phyloP scores from a whole-genome alignment of 53 echinoderm and acorn worm genomes.

The Holothuria leucospilota region DNA sequence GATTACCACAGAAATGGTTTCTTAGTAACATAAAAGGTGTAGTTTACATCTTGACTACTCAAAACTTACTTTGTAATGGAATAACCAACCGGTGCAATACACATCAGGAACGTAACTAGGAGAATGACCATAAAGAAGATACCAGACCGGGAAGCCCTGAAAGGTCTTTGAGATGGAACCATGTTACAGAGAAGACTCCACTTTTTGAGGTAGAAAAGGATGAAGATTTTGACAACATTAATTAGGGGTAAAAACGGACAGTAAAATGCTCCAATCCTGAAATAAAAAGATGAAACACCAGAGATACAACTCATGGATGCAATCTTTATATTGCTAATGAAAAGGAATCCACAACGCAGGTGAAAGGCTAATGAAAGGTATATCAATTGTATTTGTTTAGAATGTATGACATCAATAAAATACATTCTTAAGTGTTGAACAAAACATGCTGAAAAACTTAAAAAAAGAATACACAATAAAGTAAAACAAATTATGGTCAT shows the following conservation, averaged over 20 bases:
- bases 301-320: no score
- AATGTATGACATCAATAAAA: no score
- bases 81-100: conserved; percentile 89
- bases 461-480: no score
- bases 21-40: no score
- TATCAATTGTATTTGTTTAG: no score
- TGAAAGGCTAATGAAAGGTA: no score
- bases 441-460: no score
- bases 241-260: conserved; percentile 89
- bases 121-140: conserved; percentile 98
- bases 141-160: conserved; percentile 89
- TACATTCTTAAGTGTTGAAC: no score
- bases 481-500: no score
- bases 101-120: conserved; percentile 87
- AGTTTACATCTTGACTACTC: not conserved
- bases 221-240: conserved; percentile 84
- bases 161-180: conserved; percentile 90
- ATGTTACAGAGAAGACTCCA: conserved; percentile 95
- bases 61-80: conserved; percentile 86
- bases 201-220: conserved; percentile 99
- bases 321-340: no score
- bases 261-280: conserved; percentile 97
- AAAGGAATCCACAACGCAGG: no score
- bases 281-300: not conserved
- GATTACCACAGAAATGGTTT: no score